These are phyloP conservation scores for Isurus oxyrinchus DNA, from an alignment of 2,113 vertebrate genomes.

Conservation along the genomic window DNA sequence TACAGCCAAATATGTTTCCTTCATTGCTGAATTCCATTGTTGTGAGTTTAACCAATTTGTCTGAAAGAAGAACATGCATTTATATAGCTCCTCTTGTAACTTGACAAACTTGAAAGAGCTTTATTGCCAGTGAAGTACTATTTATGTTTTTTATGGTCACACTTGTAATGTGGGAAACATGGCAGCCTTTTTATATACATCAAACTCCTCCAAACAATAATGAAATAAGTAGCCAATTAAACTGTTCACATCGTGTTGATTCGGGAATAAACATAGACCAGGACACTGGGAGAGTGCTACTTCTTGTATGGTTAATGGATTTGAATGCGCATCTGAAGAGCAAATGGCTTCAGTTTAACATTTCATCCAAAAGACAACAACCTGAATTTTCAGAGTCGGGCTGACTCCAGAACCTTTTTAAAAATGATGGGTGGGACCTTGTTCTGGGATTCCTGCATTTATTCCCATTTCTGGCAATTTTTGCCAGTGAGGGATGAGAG, in stretches of 20 bases:
- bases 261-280: background rate
- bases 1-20: background rate
- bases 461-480: no score
- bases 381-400: no score
- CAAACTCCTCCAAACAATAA: background rate
- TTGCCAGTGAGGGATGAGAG: no score
- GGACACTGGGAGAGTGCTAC: background rate
- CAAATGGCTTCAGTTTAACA: background rate
- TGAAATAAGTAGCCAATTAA: background rate
- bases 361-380: background rate
- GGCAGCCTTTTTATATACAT: background rate
- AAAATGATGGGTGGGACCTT: no score
- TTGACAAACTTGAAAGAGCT: background rate
- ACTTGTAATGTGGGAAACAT: background rate
- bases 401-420: background rate
- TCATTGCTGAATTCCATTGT: background rate
- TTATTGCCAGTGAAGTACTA: background rate
- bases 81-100: background rate
- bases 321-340: background rate
- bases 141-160: background rate
- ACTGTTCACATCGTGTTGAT: background rate
- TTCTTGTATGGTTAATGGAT: background rate
- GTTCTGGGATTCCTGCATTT: no score
- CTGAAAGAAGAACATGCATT: background rate
- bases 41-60: background rate